phyloP scores from a whole-genome alignment of 2,888 invertebrate species.

The Harmothoe impar region DNA sequence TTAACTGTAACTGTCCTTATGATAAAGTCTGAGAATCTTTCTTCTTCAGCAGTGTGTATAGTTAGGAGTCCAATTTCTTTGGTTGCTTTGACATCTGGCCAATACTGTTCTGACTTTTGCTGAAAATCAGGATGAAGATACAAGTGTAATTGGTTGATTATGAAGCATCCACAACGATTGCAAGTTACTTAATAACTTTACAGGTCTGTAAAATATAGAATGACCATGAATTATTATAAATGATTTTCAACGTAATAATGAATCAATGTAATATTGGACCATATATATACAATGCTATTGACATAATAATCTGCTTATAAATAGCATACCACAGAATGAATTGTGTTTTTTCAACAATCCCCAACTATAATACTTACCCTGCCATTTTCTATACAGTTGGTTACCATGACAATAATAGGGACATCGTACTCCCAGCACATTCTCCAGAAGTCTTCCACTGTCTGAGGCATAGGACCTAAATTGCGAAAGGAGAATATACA shows the following conservation, averaged over 20 bases:
- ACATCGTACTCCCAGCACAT: slow-evolving; percentile 90
- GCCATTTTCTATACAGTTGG: slow-evolving; percentile 88
- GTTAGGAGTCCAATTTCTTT: slow-evolving; percentile 86
- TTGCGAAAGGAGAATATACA: not conserved
- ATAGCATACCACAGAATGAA: too few species aligned
- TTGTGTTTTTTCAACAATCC: too few species aligned
- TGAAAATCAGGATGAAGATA: not conserved
- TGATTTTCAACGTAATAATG: too few species aligned
- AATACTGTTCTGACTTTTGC: slow-evolving; percentile 87
- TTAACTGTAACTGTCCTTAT: slow-evolving; percentile 86
- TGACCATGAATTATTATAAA: too few species aligned
- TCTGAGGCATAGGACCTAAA: slow-evolving; percentile 87
- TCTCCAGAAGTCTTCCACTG: slow-evolving; percentile 89
- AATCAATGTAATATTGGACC: too few species aligned
- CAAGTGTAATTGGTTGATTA: too few species aligned
- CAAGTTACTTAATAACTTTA: too few species aligned
- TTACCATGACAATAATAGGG: slow-evolving; percentile 89
- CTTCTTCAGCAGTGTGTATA: slow-evolving; percentile 83
- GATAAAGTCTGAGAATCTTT: slow-evolving; percentile 85
- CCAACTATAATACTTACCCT: slow-evolving; percentile 86
- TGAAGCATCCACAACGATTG: too few species aligned
- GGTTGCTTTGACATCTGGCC: slow-evolving; percentile 86
- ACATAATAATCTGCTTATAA: too few species aligned
- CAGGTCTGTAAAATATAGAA: too few species aligned
- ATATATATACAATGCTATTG: too few species aligned